Evolutionary conservation across 2,113 vertebrate species (phyloP), one percentile per base, ranked within the genome.

Genomic region (Malurus elegans): DNA sequence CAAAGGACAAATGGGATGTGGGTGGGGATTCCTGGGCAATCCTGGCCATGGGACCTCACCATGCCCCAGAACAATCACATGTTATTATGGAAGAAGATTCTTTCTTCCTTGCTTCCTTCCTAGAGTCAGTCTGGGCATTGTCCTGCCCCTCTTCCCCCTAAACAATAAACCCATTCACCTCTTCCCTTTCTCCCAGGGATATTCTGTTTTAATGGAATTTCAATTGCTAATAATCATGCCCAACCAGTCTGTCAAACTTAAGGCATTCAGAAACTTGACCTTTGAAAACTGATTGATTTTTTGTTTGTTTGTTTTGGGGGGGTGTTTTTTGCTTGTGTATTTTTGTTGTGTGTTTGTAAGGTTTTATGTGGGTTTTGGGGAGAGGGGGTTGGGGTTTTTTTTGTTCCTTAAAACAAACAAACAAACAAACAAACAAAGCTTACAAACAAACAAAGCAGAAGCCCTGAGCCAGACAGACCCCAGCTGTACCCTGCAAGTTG

Each of bases 401-500:
- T 56, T 53, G 2, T 44, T 76, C 23, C 80, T 62, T 50, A 88
- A 79, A 76, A 73, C 44, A 79, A 86, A 61, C 13, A 72, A 90
- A 79, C 11, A n/a, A 85, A 78, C 51, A 79, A 86, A 61, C 13
- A 72, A 90, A 79, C 11, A n/a, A 85, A 78, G 17, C 48, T 95
- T 81, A 6, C 51, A 79, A 86, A 61, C 13, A 72, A 90, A 79
- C 11, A n/a, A 85, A 78, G 1, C 1, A 31, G 4, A 48, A 66
- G 20, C 31, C 34, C 48, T 51, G 53, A 96, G 23, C 32, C 38
- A 36, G 56, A 26, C 24, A 74, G 47, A 19, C 28, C 31, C 16
- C 1, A 2, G 51, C 5, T 8, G 45, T n/a, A 28, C 32, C 5
- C 1, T 4, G 38, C 56, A 34, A 62, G 25, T 45, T 2, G 0